Percentiles rank a stretch among this genome's conserved stretches.
phyloP scores from a whole-genome alignment of 2,888 invertebrate genomes.

The Noctua pronuba region DNA sequence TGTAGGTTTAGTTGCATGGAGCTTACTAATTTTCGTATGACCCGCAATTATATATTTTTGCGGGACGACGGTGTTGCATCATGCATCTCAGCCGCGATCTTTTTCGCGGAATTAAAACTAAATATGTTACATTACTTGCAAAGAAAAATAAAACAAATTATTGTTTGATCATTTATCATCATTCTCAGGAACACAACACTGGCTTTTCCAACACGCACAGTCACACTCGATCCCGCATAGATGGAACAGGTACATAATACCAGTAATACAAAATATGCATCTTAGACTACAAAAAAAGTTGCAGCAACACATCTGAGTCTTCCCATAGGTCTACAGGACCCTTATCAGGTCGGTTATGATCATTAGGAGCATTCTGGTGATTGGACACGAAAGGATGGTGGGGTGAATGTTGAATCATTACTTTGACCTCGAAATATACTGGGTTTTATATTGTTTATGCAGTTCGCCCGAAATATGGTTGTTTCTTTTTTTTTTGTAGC shows the following conservation, averaged over 20 bases:
- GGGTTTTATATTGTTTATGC: neutral
- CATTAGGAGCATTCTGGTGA: neutral
- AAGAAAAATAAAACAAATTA: conserved; percentile 1
- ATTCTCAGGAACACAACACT: conserved; percentile 44
- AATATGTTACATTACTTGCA: neutral
- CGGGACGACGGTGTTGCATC: neutral
- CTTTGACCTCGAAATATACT: neutral
- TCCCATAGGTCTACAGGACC: neutral
- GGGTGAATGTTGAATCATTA: conserved; percentile 10
- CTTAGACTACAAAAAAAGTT: conserved; percentile 75
- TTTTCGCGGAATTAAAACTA: neutral
- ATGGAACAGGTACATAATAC: conserved; percentile 54
- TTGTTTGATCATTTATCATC: conserved; percentile 8
- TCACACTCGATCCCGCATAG: conserved; percentile 58
- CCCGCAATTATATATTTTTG: neutral
- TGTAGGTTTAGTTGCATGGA: no score
- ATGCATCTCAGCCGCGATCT: neutral
- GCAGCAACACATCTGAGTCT: conserved; percentile 73
- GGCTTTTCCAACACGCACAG: conserved; percentile 53
- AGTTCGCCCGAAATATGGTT: neutral
- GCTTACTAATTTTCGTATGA: no score
- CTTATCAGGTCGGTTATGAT: neutral
- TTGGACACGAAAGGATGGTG: neutral
- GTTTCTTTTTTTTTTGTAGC: neutral
- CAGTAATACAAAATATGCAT: conserved; percentile 64